Evolutionary conservation across 2,888 invertebrate genomes (phyloP).

Genomic region (Sussaba pulchella): DNA sequence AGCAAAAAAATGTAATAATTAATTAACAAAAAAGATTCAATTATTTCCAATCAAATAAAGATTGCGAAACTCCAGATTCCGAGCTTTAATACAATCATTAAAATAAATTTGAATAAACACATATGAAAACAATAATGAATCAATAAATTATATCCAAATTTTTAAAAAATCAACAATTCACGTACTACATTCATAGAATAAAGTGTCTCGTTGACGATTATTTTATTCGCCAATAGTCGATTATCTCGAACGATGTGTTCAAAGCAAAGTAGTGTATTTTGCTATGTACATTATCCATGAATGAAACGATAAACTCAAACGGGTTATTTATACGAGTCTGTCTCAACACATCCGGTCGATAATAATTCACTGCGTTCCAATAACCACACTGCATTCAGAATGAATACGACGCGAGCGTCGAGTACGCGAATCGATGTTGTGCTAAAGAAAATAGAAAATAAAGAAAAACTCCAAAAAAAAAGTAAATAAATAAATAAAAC

Average conservation of each 20-base stretch:
- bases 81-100: too few relatives aligned
- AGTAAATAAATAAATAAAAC: too few relatives aligned
- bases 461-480: too few relatives aligned
- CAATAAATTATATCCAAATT: too few relatives aligned
- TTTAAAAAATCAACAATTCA: too few relatives aligned
- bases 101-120: too few relatives aligned
- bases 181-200: too few relatives aligned
- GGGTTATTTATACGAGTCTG: not conserved
- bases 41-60: not conserved
- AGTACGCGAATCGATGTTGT: conserved; percentile 23
- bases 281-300: not conserved
- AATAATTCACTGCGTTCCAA: conserved; percentile 38
- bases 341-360: conserved; percentile 43
- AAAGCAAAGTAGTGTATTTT: not conserved
- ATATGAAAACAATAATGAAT: too few relatives aligned
- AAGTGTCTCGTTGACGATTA: too few relatives aligned
- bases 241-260: not conserved
- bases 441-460: not conserved
- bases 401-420: conserved; percentile 28
- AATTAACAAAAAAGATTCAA: not conserved
- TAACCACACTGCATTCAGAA: conserved; percentile 26
- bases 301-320: not conserved
- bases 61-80: not conserved
- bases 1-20: too few relatives aligned
- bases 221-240: not conserved